Conservation (phyloP, 2,113 vertebrate genomes). For the Mesitornis unicolor region DNA sequence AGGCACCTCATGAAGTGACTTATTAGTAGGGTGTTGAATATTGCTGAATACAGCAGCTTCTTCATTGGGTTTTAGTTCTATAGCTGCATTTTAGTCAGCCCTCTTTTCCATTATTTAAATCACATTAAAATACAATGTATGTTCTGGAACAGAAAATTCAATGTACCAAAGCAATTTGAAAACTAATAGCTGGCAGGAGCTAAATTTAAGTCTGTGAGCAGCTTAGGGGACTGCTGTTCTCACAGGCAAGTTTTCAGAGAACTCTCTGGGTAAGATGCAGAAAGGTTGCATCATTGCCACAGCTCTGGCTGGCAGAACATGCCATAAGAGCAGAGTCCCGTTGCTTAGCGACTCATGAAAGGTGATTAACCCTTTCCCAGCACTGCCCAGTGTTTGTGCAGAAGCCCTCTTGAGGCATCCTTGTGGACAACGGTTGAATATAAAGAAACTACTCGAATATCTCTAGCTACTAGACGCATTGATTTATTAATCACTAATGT, state of each 20-base stretch:
- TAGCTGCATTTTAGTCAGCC: neutral
- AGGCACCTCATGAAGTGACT: neutral
- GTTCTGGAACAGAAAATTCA: neutral
- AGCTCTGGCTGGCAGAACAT: neutral
- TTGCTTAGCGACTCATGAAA: neutral
- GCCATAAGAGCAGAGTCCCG: neutral
- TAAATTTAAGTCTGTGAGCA: neutral
- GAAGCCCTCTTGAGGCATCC: neutral
- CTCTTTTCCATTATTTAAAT: neutral
- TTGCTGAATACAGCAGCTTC: neutral
- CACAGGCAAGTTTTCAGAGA: neutral
- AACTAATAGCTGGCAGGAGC: neutral
- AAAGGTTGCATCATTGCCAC: neutral
- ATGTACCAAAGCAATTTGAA: neutral
- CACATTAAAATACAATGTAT: neutral
- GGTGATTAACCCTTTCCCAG: slow-evolving; percentile 37
- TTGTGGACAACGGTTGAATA: neutral
- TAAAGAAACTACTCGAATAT: neutral
- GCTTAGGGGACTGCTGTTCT: neutral
- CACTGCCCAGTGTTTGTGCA: neutral
- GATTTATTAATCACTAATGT: neutral
- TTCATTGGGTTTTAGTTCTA: neutral
- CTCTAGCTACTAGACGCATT: neutral
- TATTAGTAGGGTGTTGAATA: neutral
- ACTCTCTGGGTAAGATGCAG: neutral